Evolutionary conservation across 2,797 vertebrate genomes (phyloP), one percentile per base, ranked within the genome.

Genomic region (Crocidura indochinensis): DNA sequence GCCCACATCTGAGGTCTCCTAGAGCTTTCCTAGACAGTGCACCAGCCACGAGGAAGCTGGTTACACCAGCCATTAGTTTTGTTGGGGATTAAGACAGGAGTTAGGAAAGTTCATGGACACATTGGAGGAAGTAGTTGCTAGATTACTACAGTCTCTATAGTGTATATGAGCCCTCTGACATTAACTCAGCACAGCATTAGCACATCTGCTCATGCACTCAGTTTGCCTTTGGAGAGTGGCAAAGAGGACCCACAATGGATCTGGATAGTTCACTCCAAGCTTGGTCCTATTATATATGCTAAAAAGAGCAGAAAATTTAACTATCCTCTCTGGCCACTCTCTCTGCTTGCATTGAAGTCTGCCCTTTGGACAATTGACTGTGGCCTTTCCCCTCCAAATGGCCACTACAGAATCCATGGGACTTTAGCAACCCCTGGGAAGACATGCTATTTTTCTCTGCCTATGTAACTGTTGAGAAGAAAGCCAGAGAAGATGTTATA

Each of bases 381-480:
- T 20, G 19, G 31, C 83, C 89, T 84, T 82, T 88, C 76, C 77
- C 90, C 77, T 89, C 85, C 86, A 77, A 73, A 0, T 96, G 96
- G 96, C 95, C 79, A 4, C 84, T 69, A 84, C 46, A 93, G 91
- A 97, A 87, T 68, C 74, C 71, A 53, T 56, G 79, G 80, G 94
- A 96, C 96, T 92, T 94, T 95, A 96, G 96, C 94, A 85, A 88
- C 93, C 96, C 87, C 95, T 96, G 90, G 95, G 95, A 97, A 97
- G 97, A 83, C 92, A 80, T 24, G 90, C 87, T 94, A 29, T 97
- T 97, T 97, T 96, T 97, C 96, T 92, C 92, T 94, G 94, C 93
- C 96, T 93, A 88, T 26, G 76, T 97, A 97, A 97, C 95, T 95
- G 96, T 97, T 87, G 96, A 97, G 95, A 93, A 97, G 85, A 94